Percentiles rank a stretch among this genome's conserved stretches.
Conservation (phyloP, 2,113 vertebrate species). For the Nansenia antarctica region DNA sequence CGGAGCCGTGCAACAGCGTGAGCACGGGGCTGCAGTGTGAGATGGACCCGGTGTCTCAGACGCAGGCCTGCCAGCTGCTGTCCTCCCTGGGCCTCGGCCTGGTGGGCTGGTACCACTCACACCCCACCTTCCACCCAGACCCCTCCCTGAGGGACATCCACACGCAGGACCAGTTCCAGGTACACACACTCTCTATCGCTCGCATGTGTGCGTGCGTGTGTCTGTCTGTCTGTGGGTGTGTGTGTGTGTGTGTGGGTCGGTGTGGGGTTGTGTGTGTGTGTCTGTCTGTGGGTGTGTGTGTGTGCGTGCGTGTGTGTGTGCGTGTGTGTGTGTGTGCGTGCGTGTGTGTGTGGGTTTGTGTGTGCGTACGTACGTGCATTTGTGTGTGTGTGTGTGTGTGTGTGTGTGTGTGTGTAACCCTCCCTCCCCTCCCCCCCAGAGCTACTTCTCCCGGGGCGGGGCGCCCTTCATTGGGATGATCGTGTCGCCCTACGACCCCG, state of each 20-base stretch:
- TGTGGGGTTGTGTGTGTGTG: background rate
- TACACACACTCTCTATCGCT: conserved; percentile 41
- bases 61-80: conserved; percentile 89
- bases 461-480: conserved; percentile 98
- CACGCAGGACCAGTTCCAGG: conserved; percentile 98
- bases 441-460: conserved; percentile 95
- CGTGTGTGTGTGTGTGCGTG: too few relatives aligned
- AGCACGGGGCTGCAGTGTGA: conserved; percentile 97
- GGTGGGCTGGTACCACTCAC: conserved; percentile 98
- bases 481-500: conserved; percentile 94
- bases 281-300: background rate
- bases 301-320: background rate
- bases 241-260: background rate
- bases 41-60: conserved; percentile 97
- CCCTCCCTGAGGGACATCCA: conserved; percentile 94
- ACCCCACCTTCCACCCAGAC: conserved; percentile 93
- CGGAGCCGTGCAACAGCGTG: conserved; percentile 94
- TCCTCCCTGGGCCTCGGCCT: conserved; percentile 82
- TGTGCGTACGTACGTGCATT: background rate
- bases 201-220: background rate
- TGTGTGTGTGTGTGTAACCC: background rate
- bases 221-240: too few relatives aligned
- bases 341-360: background rate
- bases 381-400: background rate
- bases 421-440: conserved; percentile 67